phyloP scores from a whole-genome alignment of 1,140 invertebrate species.

The Dendrolimus kikuchii region DNA sequence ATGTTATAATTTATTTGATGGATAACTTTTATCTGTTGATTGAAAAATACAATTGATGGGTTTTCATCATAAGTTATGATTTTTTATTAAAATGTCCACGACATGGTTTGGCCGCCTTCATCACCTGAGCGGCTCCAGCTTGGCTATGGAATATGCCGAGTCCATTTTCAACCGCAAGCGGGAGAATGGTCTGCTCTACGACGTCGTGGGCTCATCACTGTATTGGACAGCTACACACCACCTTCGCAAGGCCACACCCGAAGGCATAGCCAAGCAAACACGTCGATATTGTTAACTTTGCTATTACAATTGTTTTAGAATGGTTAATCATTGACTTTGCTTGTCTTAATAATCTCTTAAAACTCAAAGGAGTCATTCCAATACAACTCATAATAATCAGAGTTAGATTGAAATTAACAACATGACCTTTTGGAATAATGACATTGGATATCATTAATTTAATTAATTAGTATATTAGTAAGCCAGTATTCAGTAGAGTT shows the following conservation, averaged over 20 bases:
- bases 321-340: too few species aligned
- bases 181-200: slow-evolving; percentile 51
- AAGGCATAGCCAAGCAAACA: slow-evolving; percentile 43
- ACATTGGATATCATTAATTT: too few species aligned
- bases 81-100: slow-evolving; percentile 42
- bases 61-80: background rate
- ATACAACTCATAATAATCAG: too few species aligned
- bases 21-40: too few species aligned
- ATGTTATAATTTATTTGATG: too few species aligned
- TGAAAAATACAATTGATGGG: background rate
- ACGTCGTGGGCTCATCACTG: slow-evolving; percentile 62
- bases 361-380: too few species aligned
- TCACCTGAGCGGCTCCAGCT: slow-evolving; percentile 58
- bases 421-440: too few species aligned
- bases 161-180: slow-evolving; percentile 45
- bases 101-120: slow-evolving; percentile 71
- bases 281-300: slow-evolving; percentile 27
- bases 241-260: slow-evolving; percentile 35
- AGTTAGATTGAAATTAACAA: too few species aligned
- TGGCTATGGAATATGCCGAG: slow-evolving; percentile 70
- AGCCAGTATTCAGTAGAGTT: too few species aligned
- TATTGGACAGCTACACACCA: slow-evolving; percentile 57
- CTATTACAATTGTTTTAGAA: too few species aligned
- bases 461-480: too few species aligned
- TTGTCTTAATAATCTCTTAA: too few species aligned